Evolutionary conservation across 2,113 vertebrate species (phyloP), one percentile per base, ranked within the genome.

Genomic region (Theropithecus gelada): DNA sequence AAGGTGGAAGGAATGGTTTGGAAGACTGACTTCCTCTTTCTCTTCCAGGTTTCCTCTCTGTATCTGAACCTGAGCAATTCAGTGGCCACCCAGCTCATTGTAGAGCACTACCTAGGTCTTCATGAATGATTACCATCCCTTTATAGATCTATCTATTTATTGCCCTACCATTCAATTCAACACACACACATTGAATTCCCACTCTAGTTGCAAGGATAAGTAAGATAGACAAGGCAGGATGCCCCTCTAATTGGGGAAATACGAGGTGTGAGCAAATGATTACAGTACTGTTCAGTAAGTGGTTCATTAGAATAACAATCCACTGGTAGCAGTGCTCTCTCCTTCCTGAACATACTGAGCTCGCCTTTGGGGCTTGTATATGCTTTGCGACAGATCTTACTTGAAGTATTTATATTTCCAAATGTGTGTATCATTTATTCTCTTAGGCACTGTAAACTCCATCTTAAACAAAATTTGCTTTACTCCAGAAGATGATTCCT

Each of bases 381-480:
- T 3, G 6, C 27, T 55, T 85, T 50, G 13, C 40, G 48, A 76
- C 17, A 76, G 50, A 79, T 55, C 38, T 7, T 25, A n/a, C 30
- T 9, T 30, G 27, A 94, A n/a, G 45, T 43, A 30, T 48, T 70
- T 85, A 38, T 16, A 0, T 70, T 84, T 90, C 76, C 40, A 68
- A 32, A 12, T 27, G 6, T 87, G 32, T 61, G 30, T 55, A 76
- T 61, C 55, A 86, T 84, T 76, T 57, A 52, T 72, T 89, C 35
- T 45, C 64, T 70, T 70, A 75, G 68, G 52, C 68, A 20, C 68
- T 87, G 32, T 48, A 76, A 90, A 85, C 45, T 80, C 73, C 8
- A 25, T 88, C 78, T 90, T 78, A 91, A 93, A 78, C 16, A 88
- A 94, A n/a, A 72, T 38, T 78, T 18, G 27, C 32, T 75, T 93